Evolutionary conservation across 2,888 invertebrate species (phyloP).

Genomic region (Clanis bilineata): DNA sequence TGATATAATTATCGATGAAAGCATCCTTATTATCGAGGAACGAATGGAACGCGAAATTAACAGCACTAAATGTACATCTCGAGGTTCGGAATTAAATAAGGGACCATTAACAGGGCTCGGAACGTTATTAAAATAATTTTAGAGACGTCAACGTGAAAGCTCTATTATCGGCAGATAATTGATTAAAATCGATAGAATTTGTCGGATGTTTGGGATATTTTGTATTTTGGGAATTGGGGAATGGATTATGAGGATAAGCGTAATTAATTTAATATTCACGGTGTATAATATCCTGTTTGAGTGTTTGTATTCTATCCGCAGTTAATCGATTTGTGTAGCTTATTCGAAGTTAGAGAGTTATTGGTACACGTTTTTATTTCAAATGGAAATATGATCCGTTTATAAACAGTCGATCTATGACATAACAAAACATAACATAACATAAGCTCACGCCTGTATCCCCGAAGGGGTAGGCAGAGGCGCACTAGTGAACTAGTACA

Average conservation of each 20-base stretch:
- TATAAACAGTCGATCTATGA: too few species aligned
- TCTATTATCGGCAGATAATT: conserved; percentile 51
- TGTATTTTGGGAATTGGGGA: neutral
- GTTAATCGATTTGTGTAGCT: neutral
- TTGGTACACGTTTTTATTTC: neutral
- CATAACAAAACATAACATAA: too few species aligned
- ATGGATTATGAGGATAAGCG: neutral
- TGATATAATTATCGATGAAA: conserved; percentile 15
- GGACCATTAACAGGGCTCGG: conserved; percentile 57
- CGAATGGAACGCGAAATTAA: conserved; percentile 67
- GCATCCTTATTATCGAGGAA: conserved; percentile 48
- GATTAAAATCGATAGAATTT: conserved; percentile 8
- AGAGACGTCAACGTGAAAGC: conserved; percentile 55
- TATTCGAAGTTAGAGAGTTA: neutral
- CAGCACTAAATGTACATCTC: conserved; percentile 70
- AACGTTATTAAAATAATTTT: conserved; percentile 60
- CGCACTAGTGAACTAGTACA: too few species aligned
- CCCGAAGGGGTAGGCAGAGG: too few species aligned
- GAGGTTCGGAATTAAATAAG: conserved; percentile 61
- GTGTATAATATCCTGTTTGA: neutral
- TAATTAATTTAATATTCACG: neutral
- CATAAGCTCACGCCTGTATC: too few species aligned
- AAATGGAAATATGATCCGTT: too few species aligned
- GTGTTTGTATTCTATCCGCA: neutral
- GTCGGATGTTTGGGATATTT: neutral